Base-by-base conservation (phyloP, 2,888 invertebrate genomes). In the Dolomedes plantarius region DNA sequence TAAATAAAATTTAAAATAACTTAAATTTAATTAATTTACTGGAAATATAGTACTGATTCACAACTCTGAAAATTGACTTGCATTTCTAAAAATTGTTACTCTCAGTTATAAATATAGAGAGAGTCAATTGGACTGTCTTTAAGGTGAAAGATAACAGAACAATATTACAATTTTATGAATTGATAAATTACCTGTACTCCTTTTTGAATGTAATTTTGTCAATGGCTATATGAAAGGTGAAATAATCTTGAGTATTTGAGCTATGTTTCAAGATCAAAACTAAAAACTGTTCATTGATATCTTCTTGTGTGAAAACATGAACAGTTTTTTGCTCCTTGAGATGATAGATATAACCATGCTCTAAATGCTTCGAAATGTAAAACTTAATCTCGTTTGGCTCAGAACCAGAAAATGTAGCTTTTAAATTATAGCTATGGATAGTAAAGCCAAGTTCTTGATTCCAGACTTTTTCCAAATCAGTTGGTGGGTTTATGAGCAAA, bases 301-400 rank as follows among this genome's bases (percentile, higher is more conserved):
- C 91, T 75, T 90, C 88, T 89, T 91, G 91, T 0, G 90, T 90
- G 88, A 91, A 91, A 31, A 89, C 83, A 56, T 90, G 88, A 0
- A 91, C 90, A 41, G 78, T 36, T 27, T 90, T 89, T 81, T 90
- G 90, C 9, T 90, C 90, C 31, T 89, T 89, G 6, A 89, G 89
- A 88, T 91, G 90, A 87, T 91, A 91, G 13, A 91, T 88, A 75
- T 90, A 90, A 6, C 91, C 91, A 81, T 90, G 88, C 68, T 89
- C 88, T 6, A 91, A 91, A 62, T 89, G 89, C 67, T 90, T 89
- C 27, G 89, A 88, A 32, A 91, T 89, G 6, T 89, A 88, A 88
- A 91, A 91, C 31, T 90, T 89, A 31, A 91, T 87, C 19, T 90
- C 89, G 6, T 88, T 87, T 72, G 88, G 83, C 32, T 89, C 89